These are phyloP conservation scores for Eristalinus sepulchralis DNA, from an alignment of 2,888 invertebrate species.

Conservation along the genomic window DNA sequence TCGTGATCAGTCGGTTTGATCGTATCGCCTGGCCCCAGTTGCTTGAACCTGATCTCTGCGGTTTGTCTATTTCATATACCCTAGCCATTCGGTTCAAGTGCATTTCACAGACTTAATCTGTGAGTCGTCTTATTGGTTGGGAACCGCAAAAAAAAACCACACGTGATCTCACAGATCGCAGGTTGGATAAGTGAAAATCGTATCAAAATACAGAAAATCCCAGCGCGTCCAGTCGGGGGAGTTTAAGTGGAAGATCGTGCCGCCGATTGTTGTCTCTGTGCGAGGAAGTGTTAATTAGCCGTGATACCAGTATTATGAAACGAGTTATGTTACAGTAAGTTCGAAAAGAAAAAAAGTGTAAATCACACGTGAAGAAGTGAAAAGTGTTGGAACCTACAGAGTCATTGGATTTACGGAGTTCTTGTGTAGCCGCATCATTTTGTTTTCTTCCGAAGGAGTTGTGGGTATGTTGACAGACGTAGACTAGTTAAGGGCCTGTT, in stretches of 20 bases:
- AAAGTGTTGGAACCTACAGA: neutral
- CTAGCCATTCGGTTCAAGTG: constrained; percentile 11
- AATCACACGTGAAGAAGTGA: constrained; percentile 7
- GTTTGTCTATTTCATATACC: constrained; percentile 22
- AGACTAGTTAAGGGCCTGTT: neutral
- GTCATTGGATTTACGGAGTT: neutral
- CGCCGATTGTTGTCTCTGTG: neutral
- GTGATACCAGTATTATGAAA: constrained; percentile 38
- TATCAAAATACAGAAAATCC: constrained; percentile 12
- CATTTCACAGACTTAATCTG: constrained; percentile 2
- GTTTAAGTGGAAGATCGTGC: constrained; percentile 38
- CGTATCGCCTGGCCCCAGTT: constrained; percentile 31
- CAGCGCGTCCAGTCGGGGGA: constrained; percentile 16
- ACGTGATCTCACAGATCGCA: constrained; percentile 14
- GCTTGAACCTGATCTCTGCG: constrained; percentile 43
- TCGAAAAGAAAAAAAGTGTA: neutral
- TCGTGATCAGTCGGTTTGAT: constrained; percentile 55
- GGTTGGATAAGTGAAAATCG: constrained; percentile 11
- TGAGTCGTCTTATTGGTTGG: neutral
- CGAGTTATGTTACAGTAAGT: constrained; percentile 5
- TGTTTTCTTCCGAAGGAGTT: neutral
- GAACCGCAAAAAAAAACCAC: neutral
- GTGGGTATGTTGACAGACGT: constrained; percentile 17
- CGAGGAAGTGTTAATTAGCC: constrained; percentile 67
- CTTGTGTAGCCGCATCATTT: neutral